A percentile compares a stretch with the other conserved stretches of the same genome.
phyloP scores from a whole-genome alignment of 2,113 vertebrate species.

The Chaetodon trifascialis region DNA sequence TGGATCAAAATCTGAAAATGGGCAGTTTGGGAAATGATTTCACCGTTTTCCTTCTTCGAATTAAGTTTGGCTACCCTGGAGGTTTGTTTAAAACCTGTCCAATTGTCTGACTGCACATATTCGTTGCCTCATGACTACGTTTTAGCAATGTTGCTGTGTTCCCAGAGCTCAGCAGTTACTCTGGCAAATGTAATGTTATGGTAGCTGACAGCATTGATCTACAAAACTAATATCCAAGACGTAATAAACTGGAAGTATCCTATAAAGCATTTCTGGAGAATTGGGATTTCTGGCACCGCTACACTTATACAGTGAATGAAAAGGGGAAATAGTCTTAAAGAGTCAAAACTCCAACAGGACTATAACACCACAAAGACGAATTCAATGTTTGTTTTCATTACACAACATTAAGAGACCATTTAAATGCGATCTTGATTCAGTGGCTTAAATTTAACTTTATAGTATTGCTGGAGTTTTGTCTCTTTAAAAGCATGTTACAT shows the following conservation, averaged over 20 bases:
- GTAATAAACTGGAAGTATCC: conserved; percentile 8
- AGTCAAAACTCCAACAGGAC: not conserved
- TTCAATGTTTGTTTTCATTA: not conserved
- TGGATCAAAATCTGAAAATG: not conserved
- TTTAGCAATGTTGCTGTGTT: not conserved
- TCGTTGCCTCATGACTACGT: not conserved
- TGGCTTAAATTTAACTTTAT: not conserved
- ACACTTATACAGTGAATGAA: not conserved
- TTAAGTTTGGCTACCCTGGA: not conserved
- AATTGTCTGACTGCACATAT: conserved; percentile 10
- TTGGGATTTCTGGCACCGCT: conserved; percentile 7
- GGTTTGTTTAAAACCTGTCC: conserved; percentile 7
- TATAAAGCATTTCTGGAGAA: conserved; percentile 1
- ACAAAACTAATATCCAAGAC: not conserved
- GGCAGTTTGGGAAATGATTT: not conserved
- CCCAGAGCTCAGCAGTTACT: conserved; percentile 25
- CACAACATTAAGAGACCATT: not conserved
- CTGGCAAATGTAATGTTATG: not conserved
- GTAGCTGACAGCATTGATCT: not conserved
- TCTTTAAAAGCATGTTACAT: not conserved
- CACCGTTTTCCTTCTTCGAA: not conserved
- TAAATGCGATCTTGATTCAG: not conserved
- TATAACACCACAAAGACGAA: not conserved
- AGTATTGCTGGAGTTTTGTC: not conserved
- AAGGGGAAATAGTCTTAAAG: not conserved